Evolutionary conservation across 2,888 invertebrate genomes (phyloP), one percentile per base, ranked within the genome.

Genomic region (Vandiemenella viatica): DNA sequence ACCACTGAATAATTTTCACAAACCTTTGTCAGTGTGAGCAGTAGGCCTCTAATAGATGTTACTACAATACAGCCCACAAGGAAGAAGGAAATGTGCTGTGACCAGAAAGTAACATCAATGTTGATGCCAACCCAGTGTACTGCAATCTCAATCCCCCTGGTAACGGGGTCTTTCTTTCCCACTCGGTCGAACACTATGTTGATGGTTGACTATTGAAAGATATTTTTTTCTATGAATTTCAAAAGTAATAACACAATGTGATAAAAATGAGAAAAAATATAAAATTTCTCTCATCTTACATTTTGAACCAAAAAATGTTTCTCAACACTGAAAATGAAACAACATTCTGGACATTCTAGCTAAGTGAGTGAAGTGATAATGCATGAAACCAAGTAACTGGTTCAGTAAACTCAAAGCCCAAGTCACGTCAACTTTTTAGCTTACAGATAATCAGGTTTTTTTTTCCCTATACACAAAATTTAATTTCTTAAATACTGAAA

Each of bases 151-250:
- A 98, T 80, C 0, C 93, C 93, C 55, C 89, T 73, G 0, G 98
- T 97, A 2, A 99, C 95, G 0, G 97, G 96, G 68, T 99, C 98
- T 61, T 95, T 93, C 63, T 92, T 93, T 1, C 97, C 98, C 1
- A 98, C 97, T 46, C 98, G 79, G 67, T 98, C 96, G 67, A 99
- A 96, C 17, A 98, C 89, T 60, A 99, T 99, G 69, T 98, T 99
- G 53, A 98, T 87, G 48, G 93, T 93, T 43, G 91, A 91, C 92
- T 95, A 69, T 49, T 74, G 75, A 46, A 50, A 56, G 54, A n/a
- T n/a, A n/a, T n/a, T 45, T 46, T 47, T 49, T n/a, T 7, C n/a
- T n/a, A n/a, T n/a, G n/a, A n/a, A n/a, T n/a, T n/a, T n/a, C n/a
- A n/a, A n/a, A n/a, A n/a, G n/a, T n/a, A n/a, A n/a, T n/a, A n/a